Base-by-base conservation (phyloP, 2,888 invertebrate genomes). In the Rotaria socialis region DNA sequence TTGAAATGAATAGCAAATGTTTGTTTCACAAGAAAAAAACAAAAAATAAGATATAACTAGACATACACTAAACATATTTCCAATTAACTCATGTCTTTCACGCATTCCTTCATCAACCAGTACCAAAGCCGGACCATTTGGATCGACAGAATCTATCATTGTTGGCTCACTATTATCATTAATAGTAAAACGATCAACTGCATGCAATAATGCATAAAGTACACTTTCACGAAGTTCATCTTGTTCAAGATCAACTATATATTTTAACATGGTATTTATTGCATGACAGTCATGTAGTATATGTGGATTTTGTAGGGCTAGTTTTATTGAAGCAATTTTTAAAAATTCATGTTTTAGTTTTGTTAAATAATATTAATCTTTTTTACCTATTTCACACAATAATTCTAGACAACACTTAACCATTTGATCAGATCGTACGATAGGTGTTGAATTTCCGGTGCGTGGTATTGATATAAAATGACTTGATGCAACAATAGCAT, bases 361-460 rank as follows among this genome's bases (percentile, higher is more conserved):
- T 8, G 10, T 67, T 16, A 24, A 41, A 43, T 8, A 75, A 19
- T 7, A 84, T 24, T 16, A 47, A 60, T 87, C 1, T 52, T n/a
- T 90, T 93, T 90, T 91, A 94, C 94, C 95, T 89, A 96, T 93
- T 92, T 97, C 96, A 89, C 95, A 95, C 22, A 97, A 92, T 14
- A 95, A 94, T 52, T 96, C 96, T 87, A 96, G 93, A 89, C 95
- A 95, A 22, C 95, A 94, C 88, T 95, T 93, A 84, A 96, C 93
- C 90, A 96, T 93, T 87, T 95, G 93, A 90, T 97, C 96, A 24
- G 56, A 94, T 88, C 50, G 50, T 27, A 85, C 19, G 24, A 74
- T 52, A 7, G 85, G 67, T 35, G 67, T 35, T 67, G 67, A 35
- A 6, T 41, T 67, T 41, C 10, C 16, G 16, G 16, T 35, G 35